Percentiles rank a stretch among this genome's conserved stretches.
Evolutionary conservation across 2,888 invertebrate species (phyloP).

Genomic region (Standfussiana lucernea): DNA sequence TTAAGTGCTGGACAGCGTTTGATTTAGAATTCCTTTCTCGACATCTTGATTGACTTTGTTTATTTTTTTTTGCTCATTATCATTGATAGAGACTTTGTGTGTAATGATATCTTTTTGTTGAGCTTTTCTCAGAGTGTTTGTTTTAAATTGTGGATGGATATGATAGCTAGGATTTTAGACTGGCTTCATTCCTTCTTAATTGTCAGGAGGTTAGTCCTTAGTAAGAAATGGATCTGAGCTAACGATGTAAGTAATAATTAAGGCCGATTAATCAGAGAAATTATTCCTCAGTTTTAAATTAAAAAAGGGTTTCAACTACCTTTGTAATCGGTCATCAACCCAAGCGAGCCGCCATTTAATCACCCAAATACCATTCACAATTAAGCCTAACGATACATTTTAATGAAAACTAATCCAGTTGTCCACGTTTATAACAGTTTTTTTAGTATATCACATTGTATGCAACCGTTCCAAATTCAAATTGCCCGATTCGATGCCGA

Average conservation of each 20-base stretch:
- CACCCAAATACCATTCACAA: constrained; percentile 58
- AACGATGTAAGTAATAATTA: not conserved
- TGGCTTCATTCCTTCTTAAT: not conserved
- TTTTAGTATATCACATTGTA: constrained; percentile 71
- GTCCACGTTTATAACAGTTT: constrained; percentile 72
- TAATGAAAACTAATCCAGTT: constrained; percentile 76
- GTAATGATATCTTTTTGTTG: constrained; percentile 65
- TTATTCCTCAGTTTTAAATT: constrained; percentile 26
- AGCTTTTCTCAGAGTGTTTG: constrained; percentile 36
- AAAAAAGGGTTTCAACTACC: constrained; percentile 38
- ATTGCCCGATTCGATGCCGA: constrained; percentile 86
- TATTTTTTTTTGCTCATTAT: constrained; percentile 68
- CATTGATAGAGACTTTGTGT: constrained; percentile 64
- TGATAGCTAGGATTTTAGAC: constrained; percentile 30
- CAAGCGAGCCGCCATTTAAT: constrained; percentile 55
- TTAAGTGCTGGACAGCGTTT: constrained; percentile 82
- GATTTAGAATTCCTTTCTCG: constrained; percentile 85
- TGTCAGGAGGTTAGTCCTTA: not conserved
- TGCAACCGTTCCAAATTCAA: constrained; percentile 88
- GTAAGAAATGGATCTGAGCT: not conserved
- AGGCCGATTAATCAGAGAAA: not conserved
- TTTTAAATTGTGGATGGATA: constrained; percentile 46
- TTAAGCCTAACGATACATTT: constrained; percentile 73
- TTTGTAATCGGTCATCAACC: constrained; percentile 54
- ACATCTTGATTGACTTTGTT: constrained; percentile 70